Percentiles rank a stretch among this genome's conserved stretches.
These are phyloP conservation scores for Nannobrachium achirus DNA, from an alignment of 2,113 vertebrate species.

Conservation along the genomic window DNA sequence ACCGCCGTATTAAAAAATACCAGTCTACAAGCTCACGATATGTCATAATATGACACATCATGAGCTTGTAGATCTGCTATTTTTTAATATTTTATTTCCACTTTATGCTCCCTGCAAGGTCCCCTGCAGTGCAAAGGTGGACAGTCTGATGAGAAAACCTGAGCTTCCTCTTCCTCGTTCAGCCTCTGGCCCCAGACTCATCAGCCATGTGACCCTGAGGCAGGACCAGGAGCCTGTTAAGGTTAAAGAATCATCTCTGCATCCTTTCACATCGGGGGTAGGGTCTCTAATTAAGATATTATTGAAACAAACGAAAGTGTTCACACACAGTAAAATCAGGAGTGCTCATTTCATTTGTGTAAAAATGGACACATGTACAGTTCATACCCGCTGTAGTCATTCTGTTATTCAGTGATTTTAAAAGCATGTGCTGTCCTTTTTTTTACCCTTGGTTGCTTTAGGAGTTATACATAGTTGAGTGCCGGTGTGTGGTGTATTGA, in stretches of 20 bases:
- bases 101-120: constrained; percentile 2
- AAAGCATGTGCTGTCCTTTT: background rate
- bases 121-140: constrained; percentile 34
- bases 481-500: background rate
- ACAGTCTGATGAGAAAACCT: constrained; percentile 33
- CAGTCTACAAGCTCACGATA: no score
- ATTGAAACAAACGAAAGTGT: no score
- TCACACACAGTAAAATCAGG: no score
- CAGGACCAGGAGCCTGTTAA: constrained; percentile 46
- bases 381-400: no score
- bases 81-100: background rate
- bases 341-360: no score
- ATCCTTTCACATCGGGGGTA: no score
- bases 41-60: no score
- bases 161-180: constrained; percentile 50
- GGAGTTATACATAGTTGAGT: no score
- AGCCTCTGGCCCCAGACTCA: constrained; percentile 24
- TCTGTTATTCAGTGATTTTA: background rate
- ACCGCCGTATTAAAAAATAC: no score
- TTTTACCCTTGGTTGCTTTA: background rate
- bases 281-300: no score
- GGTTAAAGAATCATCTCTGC: constrained; percentile 25
- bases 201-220: constrained; percentile 56
- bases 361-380: no score
- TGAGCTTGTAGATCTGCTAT: no score